Conservation (phyloP, 1,140 invertebrate genomes). For the Zaprionus camerounensis region DNA sequence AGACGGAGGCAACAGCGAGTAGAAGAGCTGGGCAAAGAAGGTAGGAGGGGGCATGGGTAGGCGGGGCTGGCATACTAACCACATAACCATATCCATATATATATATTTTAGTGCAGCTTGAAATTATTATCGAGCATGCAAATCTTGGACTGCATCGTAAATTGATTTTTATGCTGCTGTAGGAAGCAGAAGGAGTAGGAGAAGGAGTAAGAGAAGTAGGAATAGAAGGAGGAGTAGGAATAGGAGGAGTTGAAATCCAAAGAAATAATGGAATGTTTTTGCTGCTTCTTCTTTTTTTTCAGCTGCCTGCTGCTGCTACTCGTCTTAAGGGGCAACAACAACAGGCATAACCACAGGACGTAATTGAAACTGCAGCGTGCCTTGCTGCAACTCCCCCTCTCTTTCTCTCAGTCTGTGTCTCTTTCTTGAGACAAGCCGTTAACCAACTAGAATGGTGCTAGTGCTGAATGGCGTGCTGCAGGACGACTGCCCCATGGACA, state of each 20-base stretch:
- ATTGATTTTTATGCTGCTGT: conserved; percentile 79
- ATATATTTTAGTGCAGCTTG: conserved; percentile 6
- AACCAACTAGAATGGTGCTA: conserved; percentile 89
- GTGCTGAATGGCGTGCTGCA: conserved; percentile 93
- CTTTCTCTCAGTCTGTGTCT: not conserved
- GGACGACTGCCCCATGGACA: conserved; percentile 93
- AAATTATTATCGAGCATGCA: conserved; percentile 79
- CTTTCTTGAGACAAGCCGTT: no score
- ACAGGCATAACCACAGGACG: conserved; percentile 10
- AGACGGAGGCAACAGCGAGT: not conserved
- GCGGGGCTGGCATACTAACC: conserved; percentile 7
- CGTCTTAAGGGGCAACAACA: conserved; percentile 58
- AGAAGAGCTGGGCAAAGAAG: not conserved
- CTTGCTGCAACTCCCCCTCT: not conserved
- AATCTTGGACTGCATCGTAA: conserved; percentile 75
- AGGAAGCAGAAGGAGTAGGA: conserved; percentile 11
- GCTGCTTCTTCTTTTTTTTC: conserved; percentile 2
- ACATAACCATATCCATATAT: not conserved
- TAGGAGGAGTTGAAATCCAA: not conserved
- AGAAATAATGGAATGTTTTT: conserved; percentile 42
- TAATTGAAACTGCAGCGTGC: conserved; percentile 60
- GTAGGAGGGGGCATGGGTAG: not conserved
- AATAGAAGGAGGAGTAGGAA: not conserved
- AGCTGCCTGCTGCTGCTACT: conserved; percentile 61
- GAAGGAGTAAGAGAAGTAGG: not conserved